Conservation (phyloP, 2,797 vertebrate genomes). For the Microtus californicus region DNA sequence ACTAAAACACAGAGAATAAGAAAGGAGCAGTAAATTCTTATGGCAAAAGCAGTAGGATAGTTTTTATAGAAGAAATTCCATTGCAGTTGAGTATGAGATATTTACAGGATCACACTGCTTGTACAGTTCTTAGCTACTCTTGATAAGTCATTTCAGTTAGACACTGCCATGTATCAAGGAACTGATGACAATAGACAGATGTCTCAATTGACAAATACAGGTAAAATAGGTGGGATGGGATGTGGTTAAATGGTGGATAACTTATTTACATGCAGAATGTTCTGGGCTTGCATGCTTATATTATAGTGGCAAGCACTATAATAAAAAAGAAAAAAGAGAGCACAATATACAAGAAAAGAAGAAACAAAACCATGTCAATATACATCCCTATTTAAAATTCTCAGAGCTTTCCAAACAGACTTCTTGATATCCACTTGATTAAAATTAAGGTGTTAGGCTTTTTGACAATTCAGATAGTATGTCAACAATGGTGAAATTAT, state of each 20-base stretch:
- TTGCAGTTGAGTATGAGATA: neutral
- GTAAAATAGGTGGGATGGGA: neutral
- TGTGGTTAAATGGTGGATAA: neutral
- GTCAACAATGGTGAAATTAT: neutral
- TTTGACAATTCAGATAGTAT: neutral
- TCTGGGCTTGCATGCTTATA: neutral
- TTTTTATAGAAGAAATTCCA: neutral
- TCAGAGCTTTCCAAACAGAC: neutral
- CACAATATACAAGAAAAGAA: neutral
- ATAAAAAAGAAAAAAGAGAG: neutral
- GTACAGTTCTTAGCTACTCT: neutral
- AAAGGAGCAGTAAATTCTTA: neutral
- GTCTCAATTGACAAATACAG: neutral
- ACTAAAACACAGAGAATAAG: neutral
- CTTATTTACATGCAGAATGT: neutral
- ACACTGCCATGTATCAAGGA: neutral
- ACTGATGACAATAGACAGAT: neutral
- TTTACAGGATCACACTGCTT: neutral
- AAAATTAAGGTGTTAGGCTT: neutral
- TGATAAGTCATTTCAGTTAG: neutral
- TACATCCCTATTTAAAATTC: neutral
- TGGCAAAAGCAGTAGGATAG: neutral
- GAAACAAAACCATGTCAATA: neutral
- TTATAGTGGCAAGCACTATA: neutral
- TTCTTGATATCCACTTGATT: neutral